Conservation (phyloP, 2,113 vertebrate species). For the Microcebus ravelobensis region DNA sequence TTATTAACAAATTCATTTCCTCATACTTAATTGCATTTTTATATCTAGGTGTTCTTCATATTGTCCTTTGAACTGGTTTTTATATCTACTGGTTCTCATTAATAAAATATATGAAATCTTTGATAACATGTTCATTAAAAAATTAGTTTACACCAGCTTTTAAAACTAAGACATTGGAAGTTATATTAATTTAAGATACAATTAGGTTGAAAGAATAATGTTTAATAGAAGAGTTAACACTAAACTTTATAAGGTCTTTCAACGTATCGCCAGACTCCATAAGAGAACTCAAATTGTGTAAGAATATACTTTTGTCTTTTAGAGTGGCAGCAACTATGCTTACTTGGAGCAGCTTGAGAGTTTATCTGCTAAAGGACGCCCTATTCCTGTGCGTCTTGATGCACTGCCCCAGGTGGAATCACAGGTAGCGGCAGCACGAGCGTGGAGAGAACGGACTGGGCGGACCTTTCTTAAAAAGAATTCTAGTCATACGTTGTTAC, state of each 20-base stretch:
- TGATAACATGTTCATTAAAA: background rate
- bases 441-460: slow-evolving; percentile 96
- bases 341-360: slow-evolving; percentile 97
- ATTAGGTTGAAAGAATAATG: background rate
- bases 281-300: background rate
- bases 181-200: background rate
- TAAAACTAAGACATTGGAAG: background rate
- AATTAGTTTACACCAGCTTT: background rate
- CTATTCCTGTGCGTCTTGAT: slow-evolving; percentile 95
- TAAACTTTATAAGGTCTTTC: background rate
- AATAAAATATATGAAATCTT: slow-evolving; percentile 39
- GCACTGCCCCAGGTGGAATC: slow-evolving; percentile 95
- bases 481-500: slow-evolving; percentile 94
- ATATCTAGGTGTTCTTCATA: background rate
- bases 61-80: slow-evolving; percentile 34
- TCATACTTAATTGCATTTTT: slow-evolving; percentile 41
- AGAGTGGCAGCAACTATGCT: slow-evolving; percentile 94
- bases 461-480: slow-evolving; percentile 99
- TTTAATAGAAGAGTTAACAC: background rate
- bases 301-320: slow-evolving; percentile 39
- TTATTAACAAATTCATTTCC: slow-evolving; percentile 21
- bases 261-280: background rate
- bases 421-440: slow-evolving; percentile 94
- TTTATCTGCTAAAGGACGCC: slow-evolving; percentile 94
- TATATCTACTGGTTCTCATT: background rate